Evolutionary conservation across 2,888 invertebrate species (phyloP).

Genomic region (Drosophila nr. perissopoda): DNA sequence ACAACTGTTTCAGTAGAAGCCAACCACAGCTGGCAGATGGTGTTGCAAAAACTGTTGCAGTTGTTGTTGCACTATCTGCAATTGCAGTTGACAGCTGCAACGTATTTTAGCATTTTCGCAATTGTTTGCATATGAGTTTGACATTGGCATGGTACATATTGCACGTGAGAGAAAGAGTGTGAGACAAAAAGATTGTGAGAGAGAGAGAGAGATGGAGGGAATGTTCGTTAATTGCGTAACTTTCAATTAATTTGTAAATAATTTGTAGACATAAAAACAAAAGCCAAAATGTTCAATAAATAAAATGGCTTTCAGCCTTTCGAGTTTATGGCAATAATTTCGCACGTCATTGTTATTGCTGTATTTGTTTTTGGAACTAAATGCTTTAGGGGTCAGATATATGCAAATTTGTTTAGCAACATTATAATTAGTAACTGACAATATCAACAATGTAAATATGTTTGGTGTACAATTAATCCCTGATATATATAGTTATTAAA

Average conservation of each 20-base stretch:
- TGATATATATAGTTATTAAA: background rate
- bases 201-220: background rate
- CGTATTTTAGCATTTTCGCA: slow-evolving; percentile 52
- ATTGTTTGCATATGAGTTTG: slow-evolving; percentile 70
- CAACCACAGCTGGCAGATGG: slow-evolving; percentile 65
- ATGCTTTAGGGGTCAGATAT: slow-evolving; percentile 15
- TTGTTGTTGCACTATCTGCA: slow-evolving; percentile 24
- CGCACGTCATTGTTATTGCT: slow-evolving; percentile 22
- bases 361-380: slow-evolving; percentile 22
- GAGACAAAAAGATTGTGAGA: background rate
- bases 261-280: slow-evolving; percentile 53
- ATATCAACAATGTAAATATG: slow-evolving; percentile 7
- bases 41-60: slow-evolving; percentile 49
- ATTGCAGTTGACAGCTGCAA: slow-evolving; percentile 51
- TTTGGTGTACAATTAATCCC: background rate
- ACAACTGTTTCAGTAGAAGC: slow-evolving; percentile 36
- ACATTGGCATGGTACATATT: slow-evolving; percentile 58
- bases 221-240: slow-evolving; percentile 54
- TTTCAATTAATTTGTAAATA: slow-evolving; percentile 71
- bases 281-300: slow-evolving; percentile 9
- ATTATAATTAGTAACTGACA: slow-evolving; percentile 23
- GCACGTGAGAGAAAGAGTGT: background rate
- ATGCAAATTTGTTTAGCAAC: slow-evolving; percentile 37
- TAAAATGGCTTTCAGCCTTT: slow-evolving; percentile 9
- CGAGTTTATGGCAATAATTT: background rate